Evolutionary conservation across 2,113 vertebrate genomes (phyloP), one percentile per base, ranked within the genome.

Genomic region (Otis tarda): DNA sequence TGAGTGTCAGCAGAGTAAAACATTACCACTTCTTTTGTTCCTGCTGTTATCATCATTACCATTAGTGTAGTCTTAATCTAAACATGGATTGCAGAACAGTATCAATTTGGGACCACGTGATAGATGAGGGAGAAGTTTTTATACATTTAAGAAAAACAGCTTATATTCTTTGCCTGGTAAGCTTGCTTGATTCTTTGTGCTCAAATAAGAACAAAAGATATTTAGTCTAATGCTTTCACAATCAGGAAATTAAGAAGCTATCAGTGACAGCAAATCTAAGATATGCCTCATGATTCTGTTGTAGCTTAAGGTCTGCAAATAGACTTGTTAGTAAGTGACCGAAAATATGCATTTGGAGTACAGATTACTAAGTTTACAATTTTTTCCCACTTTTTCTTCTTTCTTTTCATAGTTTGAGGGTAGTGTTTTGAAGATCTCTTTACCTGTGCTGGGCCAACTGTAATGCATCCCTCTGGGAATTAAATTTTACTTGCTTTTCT

Each of bases 341-440:
- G 3, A 18, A 87, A 75, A 10, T 41, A 55, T 10, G 2, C 6
- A 56, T 56, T 47, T 60, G 12, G 9, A 39, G 7, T 75, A 27
- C 1, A 63, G 57, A 33, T 39, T 61, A 49, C 5, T 4, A 28
- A 55, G 3, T 57, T 63, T 22, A 53, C 9, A 43, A 8, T 19
- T 83, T 30, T 7, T 1, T 0, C 0, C 2, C 2, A 1, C 1
- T 22, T n/a, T 31, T 27, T 12, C 7, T 16, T 22, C 3, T 4
- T 33, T 67, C 12, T 24, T 23, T 8, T 9, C 5, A 23, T 18
- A 23, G 1, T 69, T n/a, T 61, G 7, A 4, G 3, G 6, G 4
- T 47, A 49, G 18, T 4, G 3, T 49, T 89, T 60, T n/a, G 7
- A 65, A 65, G 21, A 27, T 53, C 15, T 16, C 14, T 85, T 89